Evolutionary conservation across 2,113 vertebrate species (phyloP).

Genomic region (Cyrtonyx montezumae): DNA sequence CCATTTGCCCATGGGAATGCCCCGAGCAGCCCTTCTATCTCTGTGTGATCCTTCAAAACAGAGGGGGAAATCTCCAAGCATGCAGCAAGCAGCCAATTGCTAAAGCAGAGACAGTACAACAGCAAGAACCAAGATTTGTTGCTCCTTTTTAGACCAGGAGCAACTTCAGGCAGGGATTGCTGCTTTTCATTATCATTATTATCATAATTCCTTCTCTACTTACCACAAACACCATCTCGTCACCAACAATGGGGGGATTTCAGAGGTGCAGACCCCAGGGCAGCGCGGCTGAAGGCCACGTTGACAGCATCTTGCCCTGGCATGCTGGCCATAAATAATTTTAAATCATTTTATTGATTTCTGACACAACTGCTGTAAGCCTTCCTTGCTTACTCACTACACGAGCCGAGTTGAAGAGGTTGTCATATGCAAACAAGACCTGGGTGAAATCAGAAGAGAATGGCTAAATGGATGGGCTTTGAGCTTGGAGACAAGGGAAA

Average conservation of each 20-base stretch:
- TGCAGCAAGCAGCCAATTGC: background rate
- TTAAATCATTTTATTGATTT: background rate
- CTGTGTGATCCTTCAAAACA: background rate
- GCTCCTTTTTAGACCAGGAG: background rate
- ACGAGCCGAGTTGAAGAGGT: background rate
- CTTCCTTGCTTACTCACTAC: fast-evolving
- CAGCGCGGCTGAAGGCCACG: fast-evolving
- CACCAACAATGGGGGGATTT: background rate
- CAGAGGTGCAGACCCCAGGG: background rate
- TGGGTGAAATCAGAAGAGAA: background rate
- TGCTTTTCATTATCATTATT: background rate
- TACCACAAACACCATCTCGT: background rate
- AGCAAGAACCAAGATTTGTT: fast-evolving
- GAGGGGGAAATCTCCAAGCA: background rate
- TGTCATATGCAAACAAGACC: background rate
- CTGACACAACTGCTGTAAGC: background rate
- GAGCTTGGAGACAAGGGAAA: background rate
- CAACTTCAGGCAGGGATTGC: background rate
- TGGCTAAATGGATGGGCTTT: background rate
- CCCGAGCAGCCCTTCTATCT: background rate
- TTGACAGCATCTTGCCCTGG: background rate
- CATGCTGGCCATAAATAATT: background rate
- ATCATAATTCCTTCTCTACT: background rate
- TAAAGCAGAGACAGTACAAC: background rate
- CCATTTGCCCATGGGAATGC: background rate